Percentiles rank a stretch among this genome's conserved stretches.
These are phyloP conservation scores for Otolemur garnettii DNA, from an alignment of 2,113 vertebrate genomes.

Conservation along the genomic window DNA sequence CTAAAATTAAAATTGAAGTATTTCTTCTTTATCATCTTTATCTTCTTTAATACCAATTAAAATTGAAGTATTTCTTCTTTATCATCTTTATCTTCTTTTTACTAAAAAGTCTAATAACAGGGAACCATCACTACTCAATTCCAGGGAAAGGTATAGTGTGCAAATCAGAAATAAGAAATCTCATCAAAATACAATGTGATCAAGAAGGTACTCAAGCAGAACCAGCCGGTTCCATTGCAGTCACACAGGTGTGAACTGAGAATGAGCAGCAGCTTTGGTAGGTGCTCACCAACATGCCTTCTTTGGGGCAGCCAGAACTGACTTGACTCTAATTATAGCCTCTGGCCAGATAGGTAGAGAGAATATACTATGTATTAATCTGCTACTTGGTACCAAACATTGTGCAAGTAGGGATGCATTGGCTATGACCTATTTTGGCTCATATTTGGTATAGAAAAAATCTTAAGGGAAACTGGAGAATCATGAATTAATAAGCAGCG, in stretches of 20 bases:
- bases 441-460: neutral
- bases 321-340: rapidly evolving
- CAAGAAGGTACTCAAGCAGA: neutral
- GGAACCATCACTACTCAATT: neutral
- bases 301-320: neutral
- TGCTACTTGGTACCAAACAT: neutral
- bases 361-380: neutral
- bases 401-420: rapidly evolving
- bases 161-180: neutral
- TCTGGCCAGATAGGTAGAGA: neutral
- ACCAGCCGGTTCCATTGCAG: rapidly evolving
- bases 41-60: too few species aligned
- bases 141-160: neutral
- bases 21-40: neutral
- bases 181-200: neutral
- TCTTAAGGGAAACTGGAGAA: neutral
- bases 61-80: neutral
- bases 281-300: neutral
- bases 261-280: rapidly evolving
- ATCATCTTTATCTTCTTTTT: neutral
- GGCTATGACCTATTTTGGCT: rapidly evolving
- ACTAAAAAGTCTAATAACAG: neutral
- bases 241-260: rapidly evolving
- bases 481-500: too few species aligned
- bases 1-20: neutral